Evolutionary conservation across 2,888 invertebrate species (phyloP), one percentile per base, ranked within the genome.

Genomic region (Drosophila subquinaria): DNA sequence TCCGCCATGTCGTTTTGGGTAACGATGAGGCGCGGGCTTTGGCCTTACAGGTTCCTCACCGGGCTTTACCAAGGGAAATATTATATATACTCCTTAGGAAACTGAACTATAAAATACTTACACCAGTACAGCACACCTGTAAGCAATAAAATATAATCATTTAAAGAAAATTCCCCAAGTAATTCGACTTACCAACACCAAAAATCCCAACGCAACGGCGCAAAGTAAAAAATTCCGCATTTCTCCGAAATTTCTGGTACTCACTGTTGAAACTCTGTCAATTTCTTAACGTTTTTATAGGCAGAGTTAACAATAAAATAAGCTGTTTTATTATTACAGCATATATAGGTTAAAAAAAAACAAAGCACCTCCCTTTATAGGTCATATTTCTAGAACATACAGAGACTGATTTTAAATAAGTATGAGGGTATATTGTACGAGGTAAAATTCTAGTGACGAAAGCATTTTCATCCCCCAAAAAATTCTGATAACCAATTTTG

Each of bases 161-260:
- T 36, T 36, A 3, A 13, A 4, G 13, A 3, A 35, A 13, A 13
- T 36, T 13, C 10, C 3, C 23, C n/a, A n/a, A 27, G 1, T 23
- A 35, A 2, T 11, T 1, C 3, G 11, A 50, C 79, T 69, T 38
- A 79, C 79, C 78, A 77, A 17, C 10, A 64, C 40, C 23, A 81
- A 10, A 4, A 81, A 45, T 15, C 43, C 55, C 30, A 77, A 42
- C 20, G 5, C 70, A 62, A 74, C 20, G 13, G 51, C 40, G 11
- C 72, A 6, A 6, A 73, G 13, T 30, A 77, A 17, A 15, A 72
- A 15, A 51, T 65, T 61, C 9, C 62, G 55, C 82, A 82, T 82
- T 33, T 60, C 47, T 6, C 17, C 5, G 20, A 20, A 13, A 35
- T 15, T 57, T 57, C 23, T 23, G 45, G 23, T 57, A 15, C 38